phyloP scores from a whole-genome alignment of 92 coral and sea anemone genomes.

The Palythoa grandiflora region DNA sequence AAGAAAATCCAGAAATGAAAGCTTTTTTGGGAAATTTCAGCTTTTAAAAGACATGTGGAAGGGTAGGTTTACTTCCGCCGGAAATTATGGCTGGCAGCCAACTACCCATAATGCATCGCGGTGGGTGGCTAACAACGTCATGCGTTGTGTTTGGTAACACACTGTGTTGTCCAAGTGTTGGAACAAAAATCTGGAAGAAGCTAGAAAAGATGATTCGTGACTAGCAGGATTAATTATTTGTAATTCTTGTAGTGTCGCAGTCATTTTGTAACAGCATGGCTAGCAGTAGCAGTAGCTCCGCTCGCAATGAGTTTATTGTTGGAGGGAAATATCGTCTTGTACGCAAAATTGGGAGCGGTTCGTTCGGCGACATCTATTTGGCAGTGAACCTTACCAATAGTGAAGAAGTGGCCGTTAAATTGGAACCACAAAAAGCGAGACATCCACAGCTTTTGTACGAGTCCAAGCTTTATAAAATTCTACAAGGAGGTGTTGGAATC shows the following conservation, averaged over 20 bases:
- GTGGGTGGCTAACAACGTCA: slow-evolving; percentile 96
- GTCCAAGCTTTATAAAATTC: slow-evolving; percentile 95
- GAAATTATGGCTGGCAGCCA: slow-evolving; percentile 26
- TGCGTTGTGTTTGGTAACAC: slow-evolving; percentile 73
- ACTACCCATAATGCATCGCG: slow-evolving; percentile 74
- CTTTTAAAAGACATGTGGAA: not conserved
- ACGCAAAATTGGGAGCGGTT: slow-evolving; percentile 99
- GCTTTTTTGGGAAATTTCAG: not conserved
- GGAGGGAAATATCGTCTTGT: slow-evolving; percentile 95
- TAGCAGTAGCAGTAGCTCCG: slow-evolving; percentile 82
- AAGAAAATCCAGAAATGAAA: not conserved
- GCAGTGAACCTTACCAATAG: slow-evolving; percentile 87
- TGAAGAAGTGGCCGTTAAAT: slow-evolving; percentile 98
- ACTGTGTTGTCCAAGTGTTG: slow-evolving; percentile 30
- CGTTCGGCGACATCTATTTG: slow-evolving; percentile 97
- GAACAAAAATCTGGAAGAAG: slow-evolving; percentile 8
- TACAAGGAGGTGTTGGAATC: slow-evolving; percentile 98
- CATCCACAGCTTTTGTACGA: slow-evolving; percentile 99
- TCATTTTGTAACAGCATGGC: slow-evolving; percentile 66
- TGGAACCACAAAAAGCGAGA: slow-evolving; percentile 97
- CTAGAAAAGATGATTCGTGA: slow-evolving; percentile 5
- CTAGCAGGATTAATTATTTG: slow-evolving; percentile 4
- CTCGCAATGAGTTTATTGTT: slow-evolving; percentile 88
- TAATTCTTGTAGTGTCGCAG: not conserved
- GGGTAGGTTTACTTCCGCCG: slow-evolving; percentile 61